Evolutionary conservation across 2,888 invertebrate genomes (phyloP), one percentile per base, ranked within the genome.

Genomic region (Hedychridium roseum): DNA sequence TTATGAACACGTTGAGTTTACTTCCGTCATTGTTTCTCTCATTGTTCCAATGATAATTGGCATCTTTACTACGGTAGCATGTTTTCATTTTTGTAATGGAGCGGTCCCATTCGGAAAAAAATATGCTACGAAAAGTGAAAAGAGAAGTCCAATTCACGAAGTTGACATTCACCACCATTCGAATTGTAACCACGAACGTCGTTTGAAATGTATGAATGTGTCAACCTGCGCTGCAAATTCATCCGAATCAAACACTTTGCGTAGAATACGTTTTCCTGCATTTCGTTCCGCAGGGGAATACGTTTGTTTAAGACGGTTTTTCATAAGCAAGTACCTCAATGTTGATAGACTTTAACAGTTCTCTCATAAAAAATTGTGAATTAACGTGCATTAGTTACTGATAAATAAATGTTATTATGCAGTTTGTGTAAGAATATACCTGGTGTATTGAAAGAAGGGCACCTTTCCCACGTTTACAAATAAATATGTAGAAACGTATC

Each of bases 401-500:
- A 65, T 57, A 60, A 67, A 69, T 74, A 66, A 73, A 71, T 71
- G 68, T 73, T 71, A 68, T 55, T 62, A 67, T 58, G 64, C 63
- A 59, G 64, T 65, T 65, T 59, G 55, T 56, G 66, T 57, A 66
- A 65, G 45, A 51, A 63, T 67, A 57, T 60, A 61, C 50, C 61
- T 59, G 54, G 62, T 61, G 51, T 53, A 61, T 64, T 56, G 48
- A 56, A 51, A 38, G 17, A 39, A 17, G 16, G 28, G 18, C 35
- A 43, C 23, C 15, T 35, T 35, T 26, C 35, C 5, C 27, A 16
- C 0, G n/a, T n/a, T n/a, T 23, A 23, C 9, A 23, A 23, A 23
- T 6, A 37, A 44, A 21, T 27, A 38, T 15, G 14, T 2, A 41
- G 7, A 41, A 12, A 41, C 31, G 21, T 17, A 35, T 43, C 17